A percentile compares a stretch with the other conserved stretches of the same genome.
These are phyloP conservation scores for Zaprionus lachaisei DNA, from an alignment of 1,140 invertebrate genomes.

Conservation along the genomic window DNA sequence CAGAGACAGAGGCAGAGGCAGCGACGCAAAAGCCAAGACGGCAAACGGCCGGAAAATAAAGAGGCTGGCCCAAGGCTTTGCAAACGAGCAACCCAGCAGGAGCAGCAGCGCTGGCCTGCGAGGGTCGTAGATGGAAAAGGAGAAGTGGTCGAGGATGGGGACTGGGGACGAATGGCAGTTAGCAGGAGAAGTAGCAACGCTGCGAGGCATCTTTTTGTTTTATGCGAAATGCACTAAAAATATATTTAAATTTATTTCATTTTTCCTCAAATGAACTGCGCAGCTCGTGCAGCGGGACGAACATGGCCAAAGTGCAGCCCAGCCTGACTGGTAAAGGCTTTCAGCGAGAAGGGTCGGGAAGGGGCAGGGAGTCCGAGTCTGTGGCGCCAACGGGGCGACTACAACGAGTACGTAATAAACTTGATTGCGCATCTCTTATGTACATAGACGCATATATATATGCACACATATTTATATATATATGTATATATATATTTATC, in stretches of 20 bases:
- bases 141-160: too few relatives aligned
- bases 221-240: constrained; percentile 83
- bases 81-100: constrained; percentile 41
- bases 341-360: not conserved
- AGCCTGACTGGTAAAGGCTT: constrained; percentile 40
- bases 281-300: constrained; percentile 46
- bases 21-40: constrained; percentile 71
- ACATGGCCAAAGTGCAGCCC: constrained; percentile 44
- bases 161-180: not conserved
- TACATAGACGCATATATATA: constrained; percentile 12
- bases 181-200: constrained; percentile 32
- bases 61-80: constrained; percentile 54
- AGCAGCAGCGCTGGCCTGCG: not conserved
- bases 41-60: constrained; percentile 80
- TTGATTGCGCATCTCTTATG: constrained; percentile 79
- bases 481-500: constrained; percentile 3
- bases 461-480: not conserved
- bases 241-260: constrained; percentile 83
- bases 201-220: constrained; percentile 80
- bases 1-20: constrained; percentile 5
- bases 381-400: constrained; percentile 73
- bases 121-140: not conserved
- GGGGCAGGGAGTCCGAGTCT: constrained; percentile 35
- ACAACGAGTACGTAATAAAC: constrained; percentile 70
- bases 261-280: constrained; percentile 77